Evolutionary conservation across 2,888 invertebrate species (phyloP).

Genomic region (Aphodius sticticus): DNA sequence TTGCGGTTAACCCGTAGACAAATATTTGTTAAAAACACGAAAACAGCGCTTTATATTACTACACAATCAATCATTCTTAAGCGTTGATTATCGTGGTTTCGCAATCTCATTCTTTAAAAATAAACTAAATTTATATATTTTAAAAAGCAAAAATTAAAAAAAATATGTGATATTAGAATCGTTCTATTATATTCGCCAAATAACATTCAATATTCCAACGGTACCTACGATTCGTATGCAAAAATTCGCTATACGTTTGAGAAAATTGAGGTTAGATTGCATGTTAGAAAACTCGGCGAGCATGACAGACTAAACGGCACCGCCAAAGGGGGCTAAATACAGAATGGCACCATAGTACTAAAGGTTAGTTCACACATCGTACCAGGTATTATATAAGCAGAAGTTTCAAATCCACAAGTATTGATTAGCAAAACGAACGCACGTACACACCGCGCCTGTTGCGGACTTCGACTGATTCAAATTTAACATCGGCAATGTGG

Average conservation of each 20-base stretch:
- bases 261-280: not conserved
- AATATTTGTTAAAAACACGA: not conserved
- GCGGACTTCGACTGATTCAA: not conserved
- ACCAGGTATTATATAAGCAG: not conserved
- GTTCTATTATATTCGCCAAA: no score
- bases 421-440: not conserved
- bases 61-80: not conserved
- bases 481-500: not conserved
- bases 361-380: not conserved
- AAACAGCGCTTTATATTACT: not conserved
- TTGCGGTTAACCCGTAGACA: not conserved
- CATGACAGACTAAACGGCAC: not conserved
- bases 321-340: not conserved
- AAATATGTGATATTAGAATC: no score
- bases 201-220: not conserved
- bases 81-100: not conserved
- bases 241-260: not conserved
- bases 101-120: not conserved
- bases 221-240: not conserved
- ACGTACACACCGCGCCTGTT: not conserved
- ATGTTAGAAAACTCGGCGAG: not conserved
- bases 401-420: not conserved
- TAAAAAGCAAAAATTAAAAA: no score
- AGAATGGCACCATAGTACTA: not conserved
- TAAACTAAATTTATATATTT: not conserved